Evolutionary conservation across 1,140 invertebrate species (phyloP).

Genomic region (Frieseomelitta varia): DNA sequence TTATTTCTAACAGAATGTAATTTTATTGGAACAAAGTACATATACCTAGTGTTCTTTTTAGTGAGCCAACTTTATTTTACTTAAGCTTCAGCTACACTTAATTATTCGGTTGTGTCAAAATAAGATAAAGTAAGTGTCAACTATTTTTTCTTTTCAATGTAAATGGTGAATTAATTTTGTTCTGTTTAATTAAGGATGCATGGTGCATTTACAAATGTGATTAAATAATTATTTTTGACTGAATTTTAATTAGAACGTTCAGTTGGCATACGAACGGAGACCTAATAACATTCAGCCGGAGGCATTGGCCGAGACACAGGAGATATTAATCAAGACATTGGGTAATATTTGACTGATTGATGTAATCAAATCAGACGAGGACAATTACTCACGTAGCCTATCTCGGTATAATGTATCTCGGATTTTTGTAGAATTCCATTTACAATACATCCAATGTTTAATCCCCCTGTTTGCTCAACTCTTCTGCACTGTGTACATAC

Average conservation of each 20-base stretch:
- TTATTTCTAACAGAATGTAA: too few relatives aligned
- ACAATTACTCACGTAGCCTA: not conserved
- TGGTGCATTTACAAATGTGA: too few relatives aligned
- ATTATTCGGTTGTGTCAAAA: too few relatives aligned
- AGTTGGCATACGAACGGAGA: not conserved
- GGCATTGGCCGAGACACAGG: constrained; percentile 2
- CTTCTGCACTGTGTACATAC: not conserved
- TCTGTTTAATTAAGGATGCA: too few relatives aligned
- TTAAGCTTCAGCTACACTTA: too few relatives aligned
- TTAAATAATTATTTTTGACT: too few relatives aligned
- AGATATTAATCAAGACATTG: constrained; percentile 19
- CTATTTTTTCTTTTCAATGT: too few relatives aligned
- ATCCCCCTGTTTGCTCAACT: not conserved
- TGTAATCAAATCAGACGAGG: constrained; percentile 5
- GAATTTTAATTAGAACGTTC: not conserved
- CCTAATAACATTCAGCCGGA: constrained; percentile 12
- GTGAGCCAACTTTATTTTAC: too few relatives aligned
- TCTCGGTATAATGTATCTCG: not conserved
- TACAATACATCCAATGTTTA: not conserved
- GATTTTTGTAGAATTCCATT: not conserved
- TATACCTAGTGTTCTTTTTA: too few relatives aligned
- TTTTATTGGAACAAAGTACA: too few relatives aligned
- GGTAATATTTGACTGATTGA: constrained; percentile 23
- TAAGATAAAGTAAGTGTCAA: too few relatives aligned
- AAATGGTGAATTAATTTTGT: too few relatives aligned